phyloP scores from a whole-genome alignment of 1,140 invertebrate species.

The Amyelois transitella region DNA sequence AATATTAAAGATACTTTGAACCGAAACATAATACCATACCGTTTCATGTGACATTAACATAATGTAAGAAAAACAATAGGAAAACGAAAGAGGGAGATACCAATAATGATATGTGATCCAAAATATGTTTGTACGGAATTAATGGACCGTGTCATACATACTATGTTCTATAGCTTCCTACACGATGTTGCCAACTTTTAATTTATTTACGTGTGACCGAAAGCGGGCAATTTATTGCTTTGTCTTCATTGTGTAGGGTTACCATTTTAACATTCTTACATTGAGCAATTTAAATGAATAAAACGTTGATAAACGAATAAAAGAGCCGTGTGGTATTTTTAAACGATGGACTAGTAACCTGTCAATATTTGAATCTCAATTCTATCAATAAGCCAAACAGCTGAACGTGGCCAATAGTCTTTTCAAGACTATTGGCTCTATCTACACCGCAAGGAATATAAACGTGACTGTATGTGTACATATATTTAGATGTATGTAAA shows the following conservation, averaged over 20 bases:
- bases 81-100: background rate
- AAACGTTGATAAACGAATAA: too few relatives aligned
- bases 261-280: background rate
- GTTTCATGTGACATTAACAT: background rate
- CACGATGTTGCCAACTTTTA: slow-evolving; percentile 19
- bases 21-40: too few relatives aligned
- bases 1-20: too few relatives aligned
- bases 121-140: slow-evolving; percentile 9
- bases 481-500: too few relatives aligned
- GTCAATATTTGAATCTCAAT: too few relatives aligned
- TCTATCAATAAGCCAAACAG: too few relatives aligned
- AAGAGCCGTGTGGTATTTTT: too few relatives aligned
- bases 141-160: slow-evolving; percentile 16
- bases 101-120: slow-evolving; percentile 1
- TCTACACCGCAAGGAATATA: too few relatives aligned
- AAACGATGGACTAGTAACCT: too few relatives aligned
- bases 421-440: too few relatives aligned
- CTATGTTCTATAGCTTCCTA: slow-evolving; percentile 4
- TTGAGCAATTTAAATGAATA: background rate
- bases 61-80: background rate
- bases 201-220: slow-evolving; percentile 12
- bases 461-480: too few relatives aligned
- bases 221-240: slow-evolving; percentile 15
- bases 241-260: slow-evolving; percentile 9
- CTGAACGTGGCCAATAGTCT: too few relatives aligned